Base-by-base conservation (phyloP, 64 coral and sea anemone genomes). In the Porites australiensis region DNA sequence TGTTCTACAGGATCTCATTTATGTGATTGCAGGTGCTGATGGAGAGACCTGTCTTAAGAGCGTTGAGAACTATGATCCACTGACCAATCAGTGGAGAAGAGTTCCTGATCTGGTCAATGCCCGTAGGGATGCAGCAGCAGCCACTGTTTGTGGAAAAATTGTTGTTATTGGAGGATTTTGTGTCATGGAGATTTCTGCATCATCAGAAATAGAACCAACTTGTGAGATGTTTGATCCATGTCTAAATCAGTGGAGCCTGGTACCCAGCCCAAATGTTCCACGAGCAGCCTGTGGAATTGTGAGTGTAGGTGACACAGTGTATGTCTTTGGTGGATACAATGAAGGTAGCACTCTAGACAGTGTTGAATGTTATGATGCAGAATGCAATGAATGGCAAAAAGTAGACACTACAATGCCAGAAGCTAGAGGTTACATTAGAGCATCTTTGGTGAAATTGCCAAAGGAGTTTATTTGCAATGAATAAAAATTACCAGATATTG, bases 261-360 rank as follows among this genome's bases (percentile, higher is more conserved):
- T 90, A 8, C 50, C 57, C 44, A 68, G 75, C 46, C 75, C 77
- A 13, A 59, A 15, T 4, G 37, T 54, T 9, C 88, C 76, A 55
- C 75, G 88, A 16, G 75, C 88, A 11, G 88, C 58, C 19, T 90
- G 88, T 67, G 88, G 88, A 4, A 27, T 90, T 21, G 88, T 79
- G 7, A 46, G 77, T 43, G 64, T 80, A 6, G 76, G 54, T 64
- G 58, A 70, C 37, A 19, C 13, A 67, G 58, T 90, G 13, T 90
- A 66, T 64, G 21, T 90, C 6, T 90, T 90, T 80, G 76, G 88
- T 23, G 75, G 88, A 13, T 46, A 90, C 16, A n/a, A 23, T 53
- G 76, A 58, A 27, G 18, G 18, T 11, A 8, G 6, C 1, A 21
- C 3, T 27, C 19, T n/a, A n/a, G 3, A 23, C 0, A 50, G 19